Evolutionary conservation across 2,797 vertebrate genomes (phyloP), one percentile per base, ranked within the genome.

Genomic region (Propithecus deckenii): DNA sequence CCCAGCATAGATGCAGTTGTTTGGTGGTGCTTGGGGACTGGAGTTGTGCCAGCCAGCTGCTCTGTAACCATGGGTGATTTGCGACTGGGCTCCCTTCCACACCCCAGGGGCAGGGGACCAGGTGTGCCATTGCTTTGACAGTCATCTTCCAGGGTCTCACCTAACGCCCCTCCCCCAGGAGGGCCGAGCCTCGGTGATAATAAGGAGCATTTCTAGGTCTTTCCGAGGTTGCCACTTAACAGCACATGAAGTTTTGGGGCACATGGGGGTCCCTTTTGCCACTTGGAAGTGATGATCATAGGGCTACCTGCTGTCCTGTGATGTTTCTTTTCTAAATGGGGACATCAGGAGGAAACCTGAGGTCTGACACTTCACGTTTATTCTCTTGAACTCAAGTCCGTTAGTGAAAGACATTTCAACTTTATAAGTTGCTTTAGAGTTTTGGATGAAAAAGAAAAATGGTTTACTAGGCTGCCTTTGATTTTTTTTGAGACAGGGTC

Each of bases 61-160:
- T 41, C 32, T 55, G 30, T 75, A 69, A 57, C 32, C 9, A 1
- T 1, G 46, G 28, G 59, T 11, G 28, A 14, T 32, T 38, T 65
- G 74, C 32, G 38, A 15, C n/a, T 0, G 0, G 2, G 7, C 41
- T 41, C 5, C 67, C 9, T 12, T 74, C 3, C 46, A n/a, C 7
- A 12, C n/a, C 13, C 32, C 48, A 0, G 5, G 32, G 9, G 22
- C 22, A 57, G 55, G 55, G 32, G 23, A 5, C 32, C 1, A 15
- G 50, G 75, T 8, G 2, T 13, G 52, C n/a, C 23, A 0, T n/a
- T 67, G 65, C n/a, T 65, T 63, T 83, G 76, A 83, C 20, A 41
- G 18, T 71, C 55, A 5, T 76, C 41, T 57, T 63, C 61, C 41
- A 48, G 38, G 28, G 28, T 92, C 52, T 1, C 5, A 52, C 17